Conservation (phyloP, 2,888 invertebrate genomes). For the Schizaphis graminum region DNA sequence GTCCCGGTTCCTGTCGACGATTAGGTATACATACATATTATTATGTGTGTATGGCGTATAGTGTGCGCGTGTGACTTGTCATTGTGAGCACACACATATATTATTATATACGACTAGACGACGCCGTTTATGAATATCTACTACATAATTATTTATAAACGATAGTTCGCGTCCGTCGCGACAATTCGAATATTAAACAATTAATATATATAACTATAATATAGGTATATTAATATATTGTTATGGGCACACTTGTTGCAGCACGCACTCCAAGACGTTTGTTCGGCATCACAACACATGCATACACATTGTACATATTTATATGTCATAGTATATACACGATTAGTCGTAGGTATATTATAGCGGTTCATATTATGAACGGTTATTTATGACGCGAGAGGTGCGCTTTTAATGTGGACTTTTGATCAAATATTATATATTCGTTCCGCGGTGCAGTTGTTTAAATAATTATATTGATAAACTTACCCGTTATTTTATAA, state of each 20-base stretch:
- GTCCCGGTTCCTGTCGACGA: conserved; percentile 38
- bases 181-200: conserved; percentile 24
- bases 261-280: neutral
- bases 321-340: neutral
- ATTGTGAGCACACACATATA: neutral
- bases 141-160: neutral
- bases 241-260: neutral
- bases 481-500: neutral
- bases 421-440: neutral
- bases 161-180: conserved; percentile 23
- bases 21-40: neutral
- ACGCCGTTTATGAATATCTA: conserved; percentile 2
- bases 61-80: neutral
- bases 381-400: neutral
- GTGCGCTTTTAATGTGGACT: neutral
- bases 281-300: neutral
- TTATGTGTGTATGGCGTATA: neutral
- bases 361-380: neutral
- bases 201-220: neutral
- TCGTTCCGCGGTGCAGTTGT: neutral
- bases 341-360: neutral
- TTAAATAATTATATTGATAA: no score
- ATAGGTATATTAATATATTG: neutral
- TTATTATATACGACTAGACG: neutral
- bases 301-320: neutral